Evolutionary conservation across 2,797 vertebrate genomes (phyloP).

Genomic region (Schizopygopsis malacanthus): DNA sequence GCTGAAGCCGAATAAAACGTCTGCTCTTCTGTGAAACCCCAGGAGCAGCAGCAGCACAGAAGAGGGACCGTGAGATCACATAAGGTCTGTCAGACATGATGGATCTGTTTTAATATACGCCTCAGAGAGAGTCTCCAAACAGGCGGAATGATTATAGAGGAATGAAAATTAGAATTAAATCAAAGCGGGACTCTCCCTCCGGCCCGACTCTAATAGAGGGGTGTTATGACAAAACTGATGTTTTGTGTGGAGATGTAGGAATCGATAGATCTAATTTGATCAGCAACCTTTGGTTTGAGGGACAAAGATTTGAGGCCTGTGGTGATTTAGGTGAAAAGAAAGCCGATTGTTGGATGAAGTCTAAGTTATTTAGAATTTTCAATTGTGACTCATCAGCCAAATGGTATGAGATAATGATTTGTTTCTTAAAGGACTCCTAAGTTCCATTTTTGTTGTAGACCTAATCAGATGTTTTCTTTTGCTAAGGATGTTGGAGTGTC

Average conservation of each 20-base stretch:
- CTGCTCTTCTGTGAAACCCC: conserved; percentile 35
- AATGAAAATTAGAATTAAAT: conserved; percentile 57
- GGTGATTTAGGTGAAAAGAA: conserved; percentile 25
- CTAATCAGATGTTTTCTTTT: conserved; percentile 28
- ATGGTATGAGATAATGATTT: background rate
- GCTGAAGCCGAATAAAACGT: conserved; percentile 28
- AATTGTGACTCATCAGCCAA: background rate
- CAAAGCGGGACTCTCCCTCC: conserved; percentile 57
- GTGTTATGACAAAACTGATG: conserved; percentile 54
- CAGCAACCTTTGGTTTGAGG: conserved; percentile 33
- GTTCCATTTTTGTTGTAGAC: conserved; percentile 18
- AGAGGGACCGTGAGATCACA: conserved; percentile 48
- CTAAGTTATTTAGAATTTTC: conserved; percentile 1
- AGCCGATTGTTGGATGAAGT: background rate
- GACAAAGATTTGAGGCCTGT: conserved; percentile 1
- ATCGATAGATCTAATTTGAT: conserved; percentile 51
- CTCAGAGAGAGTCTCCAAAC: conserved; percentile 68
- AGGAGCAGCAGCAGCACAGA: conserved; percentile 30
- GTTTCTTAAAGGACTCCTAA: conserved; percentile 5
- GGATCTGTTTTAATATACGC: conserved; percentile 81
- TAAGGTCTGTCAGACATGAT: conserved; percentile 73
- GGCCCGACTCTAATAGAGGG: conserved; percentile 44
- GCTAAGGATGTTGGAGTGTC: conserved; percentile 37
- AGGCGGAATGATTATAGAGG: conserved; percentile 69
- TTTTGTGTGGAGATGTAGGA: conserved; percentile 42